These are phyloP conservation scores for Zoanthus sansibaricus DNA, from an alignment of 92 coral and sea anemone genomes.

Conservation along the genomic window DNA sequence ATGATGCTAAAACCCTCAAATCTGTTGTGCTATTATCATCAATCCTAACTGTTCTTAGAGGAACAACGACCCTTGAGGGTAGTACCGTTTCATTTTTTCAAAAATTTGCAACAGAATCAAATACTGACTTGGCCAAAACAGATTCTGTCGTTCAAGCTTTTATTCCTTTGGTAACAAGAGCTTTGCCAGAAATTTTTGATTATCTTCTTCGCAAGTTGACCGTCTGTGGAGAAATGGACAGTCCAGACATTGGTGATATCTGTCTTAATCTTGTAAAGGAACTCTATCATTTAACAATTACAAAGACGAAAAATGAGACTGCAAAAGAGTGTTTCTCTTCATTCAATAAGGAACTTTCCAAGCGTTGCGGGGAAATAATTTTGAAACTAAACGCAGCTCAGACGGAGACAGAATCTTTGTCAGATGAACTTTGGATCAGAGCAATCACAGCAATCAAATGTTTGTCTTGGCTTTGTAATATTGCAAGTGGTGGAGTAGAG, in stretches of 20 bases:
- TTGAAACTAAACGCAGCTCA: constrained; percentile 33
- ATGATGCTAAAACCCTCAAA: constrained; percentile 59
- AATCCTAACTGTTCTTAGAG: constrained; percentile 55
- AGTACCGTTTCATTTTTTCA: neutral
- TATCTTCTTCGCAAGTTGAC: constrained; percentile 44
- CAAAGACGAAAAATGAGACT: constrained; percentile 31
- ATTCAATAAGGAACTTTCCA: constrained; percentile 50
- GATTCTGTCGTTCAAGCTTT: constrained; percentile 16
- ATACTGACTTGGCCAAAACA: neutral
- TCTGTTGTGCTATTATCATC: constrained; percentile 64
- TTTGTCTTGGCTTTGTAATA: constrained; percentile 33
- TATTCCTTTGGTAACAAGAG: neutral
- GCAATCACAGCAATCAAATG: constrained; percentile 24
- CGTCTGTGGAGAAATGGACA: constrained; percentile 17
- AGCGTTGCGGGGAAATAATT: constrained; percentile 41
- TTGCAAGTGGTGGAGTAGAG: neutral
- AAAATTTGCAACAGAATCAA: neutral
- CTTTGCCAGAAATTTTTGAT: constrained; percentile 26
- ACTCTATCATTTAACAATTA: constrained; percentile 29
- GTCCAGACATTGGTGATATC: constrained; percentile 24
- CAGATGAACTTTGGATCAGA: constrained; percentile 35
- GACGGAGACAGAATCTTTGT: neutral
- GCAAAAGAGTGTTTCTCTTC: constrained; percentile 41
- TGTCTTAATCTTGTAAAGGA: constrained; percentile 43
- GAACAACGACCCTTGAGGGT: neutral